Conservation (phyloP, 2,113 vertebrate genomes). For the Lutjanus erythropterus region DNA sequence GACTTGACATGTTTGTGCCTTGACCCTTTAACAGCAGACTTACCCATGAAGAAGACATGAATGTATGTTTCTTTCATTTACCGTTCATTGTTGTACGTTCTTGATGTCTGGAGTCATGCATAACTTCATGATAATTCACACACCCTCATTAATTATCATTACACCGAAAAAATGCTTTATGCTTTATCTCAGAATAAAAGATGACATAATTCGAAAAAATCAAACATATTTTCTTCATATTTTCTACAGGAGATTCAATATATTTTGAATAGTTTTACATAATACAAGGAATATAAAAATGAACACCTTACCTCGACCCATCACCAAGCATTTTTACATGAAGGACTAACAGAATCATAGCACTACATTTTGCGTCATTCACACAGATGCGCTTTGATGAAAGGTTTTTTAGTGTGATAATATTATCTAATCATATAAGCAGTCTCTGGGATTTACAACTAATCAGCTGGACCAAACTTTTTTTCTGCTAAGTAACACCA, state of each 20-base stretch:
- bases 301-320: background rate
- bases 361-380: background rate
- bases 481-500: background rate
- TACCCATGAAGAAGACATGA: too few relatives aligned
- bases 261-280: background rate
- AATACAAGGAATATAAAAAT: background rate
- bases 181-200: conserved; percentile 8
- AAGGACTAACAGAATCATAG: background rate
- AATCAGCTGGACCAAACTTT: conserved; percentile 10
- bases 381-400: background rate
- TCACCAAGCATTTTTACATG: background rate
- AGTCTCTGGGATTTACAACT: conserved; percentile 3
- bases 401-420: conserved; percentile 1
- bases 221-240: background rate
- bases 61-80: too few relatives aligned
- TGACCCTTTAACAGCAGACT: too few relatives aligned
- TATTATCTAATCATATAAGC: conserved; percentile 4
- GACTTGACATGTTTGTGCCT: too few relatives aligned
- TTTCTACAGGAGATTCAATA: background rate
- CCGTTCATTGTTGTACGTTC: too few relatives aligned
- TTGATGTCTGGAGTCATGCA: too few relatives aligned
- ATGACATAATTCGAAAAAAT: background rate
- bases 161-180: background rate
- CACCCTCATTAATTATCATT: background rate
- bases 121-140: too few relatives aligned